phyloP scores from a whole-genome alignment of 2,888 invertebrate species.

The Odontocolon sp. region DNA sequence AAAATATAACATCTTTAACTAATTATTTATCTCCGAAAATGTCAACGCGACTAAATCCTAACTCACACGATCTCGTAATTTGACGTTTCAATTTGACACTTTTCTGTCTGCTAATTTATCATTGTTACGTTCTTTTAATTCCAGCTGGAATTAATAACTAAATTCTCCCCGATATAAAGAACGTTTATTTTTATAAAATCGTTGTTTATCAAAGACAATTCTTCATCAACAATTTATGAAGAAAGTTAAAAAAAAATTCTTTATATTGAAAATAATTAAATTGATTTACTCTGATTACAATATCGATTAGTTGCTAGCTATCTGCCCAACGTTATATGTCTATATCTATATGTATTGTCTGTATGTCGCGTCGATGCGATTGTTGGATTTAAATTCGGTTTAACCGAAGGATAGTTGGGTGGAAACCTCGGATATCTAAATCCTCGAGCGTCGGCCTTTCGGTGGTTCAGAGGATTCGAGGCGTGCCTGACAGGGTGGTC shows the following conservation, averaged over 20 bases:
- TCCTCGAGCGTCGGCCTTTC: conserved; percentile 61
- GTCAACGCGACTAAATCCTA: neutral
- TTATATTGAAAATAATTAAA: no score
- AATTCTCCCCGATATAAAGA: no score
- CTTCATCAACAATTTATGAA: no score
- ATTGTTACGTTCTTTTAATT: neutral
- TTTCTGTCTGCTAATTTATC: no score
- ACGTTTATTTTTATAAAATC: no score
- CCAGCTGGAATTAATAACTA: no score
- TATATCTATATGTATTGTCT: neutral
- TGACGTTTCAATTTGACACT: no score
- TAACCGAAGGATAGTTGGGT: conserved; percentile 61
- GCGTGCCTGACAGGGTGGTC: conserved; percentile 66
- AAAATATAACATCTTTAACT: conserved; percentile 29
- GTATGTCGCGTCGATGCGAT: conserved; percentile 14
- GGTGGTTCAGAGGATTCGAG: conserved; percentile 62
- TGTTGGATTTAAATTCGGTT: conserved; percentile 55
- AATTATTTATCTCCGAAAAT: conserved; percentile 24
- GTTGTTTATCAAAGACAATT: no score
- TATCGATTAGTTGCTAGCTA: no score
- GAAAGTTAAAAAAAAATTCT: no score
- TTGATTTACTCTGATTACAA: no score
- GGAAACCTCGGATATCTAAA: conserved; percentile 63
- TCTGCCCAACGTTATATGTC: no score
- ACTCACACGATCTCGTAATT: neutral